These are phyloP conservation scores for Catotricha subobsoleta DNA, from an alignment of 2,888 invertebrate species.

Conservation along the genomic window DNA sequence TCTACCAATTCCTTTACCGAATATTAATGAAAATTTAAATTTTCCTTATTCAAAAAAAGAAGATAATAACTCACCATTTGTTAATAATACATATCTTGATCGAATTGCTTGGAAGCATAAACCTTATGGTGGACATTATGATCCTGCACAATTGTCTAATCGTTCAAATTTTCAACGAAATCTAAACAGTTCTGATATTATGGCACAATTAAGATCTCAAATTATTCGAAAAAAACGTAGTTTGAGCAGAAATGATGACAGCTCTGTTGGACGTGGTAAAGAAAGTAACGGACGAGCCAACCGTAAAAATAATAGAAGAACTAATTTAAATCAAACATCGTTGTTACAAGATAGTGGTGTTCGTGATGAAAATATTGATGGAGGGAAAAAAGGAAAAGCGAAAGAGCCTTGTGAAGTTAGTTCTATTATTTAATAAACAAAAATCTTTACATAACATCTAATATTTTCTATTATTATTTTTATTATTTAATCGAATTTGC, in stretches of 20 bases:
- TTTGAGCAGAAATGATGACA: constrained; percentile 5
- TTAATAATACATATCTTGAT: constrained; percentile 10
- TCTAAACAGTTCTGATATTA: constrained; percentile 11
- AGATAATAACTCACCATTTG: constrained; percentile 9
- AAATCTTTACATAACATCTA: neutral
- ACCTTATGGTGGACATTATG: neutral
- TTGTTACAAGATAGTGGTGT: constrained; percentile 7
- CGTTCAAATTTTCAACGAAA: neutral
- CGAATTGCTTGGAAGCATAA: neutral
- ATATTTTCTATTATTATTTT: constrained; percentile 6
- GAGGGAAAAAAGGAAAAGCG: constrained; percentile 18
- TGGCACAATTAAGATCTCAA: constrained; percentile 23
- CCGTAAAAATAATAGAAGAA: neutral
- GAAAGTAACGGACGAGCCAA: neutral
- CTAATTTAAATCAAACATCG: neutral
- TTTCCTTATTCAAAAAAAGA: constrained; percentile 9
- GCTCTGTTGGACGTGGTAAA: neutral
- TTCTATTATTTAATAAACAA: neutral
- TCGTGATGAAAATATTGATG: constrained; percentile 5
- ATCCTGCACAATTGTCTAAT: neutral
- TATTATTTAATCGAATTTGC: neutral
- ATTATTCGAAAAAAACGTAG: constrained; percentile 18
- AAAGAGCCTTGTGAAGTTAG: constrained; percentile 44
- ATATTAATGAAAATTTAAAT: constrained; percentile 16
- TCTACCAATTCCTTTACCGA: constrained; percentile 16